Evolutionary conservation across 1,140 invertebrate genomes (phyloP), one percentile per base, ranked within the genome.

Genomic region (Bombus fervidus): DNA sequence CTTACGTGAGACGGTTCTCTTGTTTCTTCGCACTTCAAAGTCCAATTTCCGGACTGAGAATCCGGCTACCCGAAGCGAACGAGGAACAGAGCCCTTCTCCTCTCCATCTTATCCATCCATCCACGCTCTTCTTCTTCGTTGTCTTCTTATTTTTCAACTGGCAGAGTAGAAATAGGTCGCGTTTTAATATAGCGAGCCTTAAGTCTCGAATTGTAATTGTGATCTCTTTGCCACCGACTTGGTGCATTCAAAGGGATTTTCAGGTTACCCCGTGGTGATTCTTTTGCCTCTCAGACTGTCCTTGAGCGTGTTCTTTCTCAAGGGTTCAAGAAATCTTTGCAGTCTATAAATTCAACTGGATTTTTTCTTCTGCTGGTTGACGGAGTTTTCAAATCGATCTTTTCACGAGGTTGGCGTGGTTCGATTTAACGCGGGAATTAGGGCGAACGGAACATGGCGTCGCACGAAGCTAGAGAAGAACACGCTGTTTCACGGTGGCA

Each of bases 21-120:
- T 68, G 82, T 85, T 81, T 64, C 62, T 81, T 81, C 83, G 25
- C 64, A 81, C 86, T 85, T 85, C 53, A 87, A 87, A 85, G 72
- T 85, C 72, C 53, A 87, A 85, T 85, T 87, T 81, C 83, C 72
- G 39, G 69, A 8, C 22, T 4, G 53, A 59, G 66, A 31, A 76
- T 86, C 72, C 57, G n/a, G 34, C 41, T 37, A 43, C 71, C 59
- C 2, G 31, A 28, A 71, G 18, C 53, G 74, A 74, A 25, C 81
- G 37, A n/a, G 43, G 18, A 53, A 12, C 15, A 25, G 15, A 62
- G 18, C 41, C 37, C 18, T 39, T n/a, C 13, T 47, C 57, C 62
- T 9, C 28, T 15, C 25, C 62, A 18, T 37, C 13, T 57, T 77
- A n/a, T 37, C 28, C 25, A 0, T 6, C 34, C 31, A 41, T 66